Evolutionary conservation across 2,797 vertebrate genomes (phyloP), one percentile per base, ranked within the genome.

Genomic region (Gobio occitaniae): DNA sequence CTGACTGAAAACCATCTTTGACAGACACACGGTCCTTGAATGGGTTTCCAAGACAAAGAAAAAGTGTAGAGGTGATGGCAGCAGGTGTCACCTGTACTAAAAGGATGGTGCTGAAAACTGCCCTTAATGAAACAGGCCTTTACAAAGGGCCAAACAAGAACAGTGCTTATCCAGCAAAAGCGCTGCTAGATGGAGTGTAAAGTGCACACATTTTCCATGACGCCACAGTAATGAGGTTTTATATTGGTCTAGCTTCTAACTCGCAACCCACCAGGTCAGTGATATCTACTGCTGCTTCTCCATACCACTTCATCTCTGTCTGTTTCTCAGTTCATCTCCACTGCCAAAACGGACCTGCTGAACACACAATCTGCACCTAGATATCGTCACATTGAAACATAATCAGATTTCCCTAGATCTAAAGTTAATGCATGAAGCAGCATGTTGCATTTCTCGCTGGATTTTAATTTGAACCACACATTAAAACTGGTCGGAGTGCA

Each of bases 201-300:
- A 90, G 86, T 88, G 89, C 87, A 86, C 88, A 88, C 86, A 88
- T 87, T 89, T 87, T 89, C 87, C 85, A 86, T 90, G 90, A 90
- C 86, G 88, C 87, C 81, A 89, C 90, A 87, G 87, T 90, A 89
- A 90, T 90, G 90, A 90, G 90, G 86, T 89, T 90, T 89, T 88
- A 90, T 90, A 86, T 84, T 83, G 86, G 78, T 82, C 86, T 82
- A 79, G 81, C 82, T 80, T 50, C 86, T 82, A 83, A 78, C 80
- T 90, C 84, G 7, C 82, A 82, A 71, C 85, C 80, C 80, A 59
- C 47, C 61, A 61, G 78, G 86, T 50, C 70, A 59, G 44, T 65
- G 29, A 29, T 15, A 84, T 88, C 83, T 82, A 44, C 71, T 68
- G 81, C 68, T 80, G 16, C 61, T 85, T 19, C 32, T 83, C 36